Evolutionary conservation across 2,888 invertebrate species (phyloP), one percentile per base, ranked within the genome.

Genomic region (Ischnus inquisitorius): DNA sequence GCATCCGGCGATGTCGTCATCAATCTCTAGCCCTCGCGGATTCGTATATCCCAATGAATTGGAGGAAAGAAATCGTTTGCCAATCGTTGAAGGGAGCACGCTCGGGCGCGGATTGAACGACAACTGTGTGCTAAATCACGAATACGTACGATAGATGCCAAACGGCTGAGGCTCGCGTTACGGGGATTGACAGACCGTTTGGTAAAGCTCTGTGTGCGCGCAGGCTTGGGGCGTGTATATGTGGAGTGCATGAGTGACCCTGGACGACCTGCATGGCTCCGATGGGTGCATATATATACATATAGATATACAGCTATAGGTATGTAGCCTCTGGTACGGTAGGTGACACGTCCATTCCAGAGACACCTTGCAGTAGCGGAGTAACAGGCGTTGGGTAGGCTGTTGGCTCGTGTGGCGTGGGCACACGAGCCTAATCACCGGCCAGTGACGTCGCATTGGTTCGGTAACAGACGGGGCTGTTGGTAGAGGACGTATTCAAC

Each of bases 371-470:
- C 78, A 74, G 41, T 64, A 75, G 78, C 65, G 69, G 74, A 79
- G 78, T 75, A 79, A 78, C 75, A 81, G 75, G 81, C 71, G 75
- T 75, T 71, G 79, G 79, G 75, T 39, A 65, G 75, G 78, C 81
- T 71, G 78, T 71, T 48, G 75, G 71, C 34, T 64, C 74, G 64
- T 84, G 77, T 80, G 75, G 28, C 67, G 65, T 51, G 10, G 71
- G 65, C 67, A 82, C 79, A 82, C 81, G 81, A 64, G 82, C 82
- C 86, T 86, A 86, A 86, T 86, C 84, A 86, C 86, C 86, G 82
- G 80, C 86, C 84, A 85, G 85, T 86, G 88, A 89, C 88, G 88
- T 89, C 83, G 86, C 89, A 88, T 88, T 89, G 88, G 87, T 88
- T 84, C 81, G 84, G 86, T 88, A 89, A 89, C 88, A 88, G 90